Percentiles rank a stretch among this genome's conserved stretches.
Conservation (phyloP, 1,140 invertebrate genomes). For the Atta texana region DNA sequence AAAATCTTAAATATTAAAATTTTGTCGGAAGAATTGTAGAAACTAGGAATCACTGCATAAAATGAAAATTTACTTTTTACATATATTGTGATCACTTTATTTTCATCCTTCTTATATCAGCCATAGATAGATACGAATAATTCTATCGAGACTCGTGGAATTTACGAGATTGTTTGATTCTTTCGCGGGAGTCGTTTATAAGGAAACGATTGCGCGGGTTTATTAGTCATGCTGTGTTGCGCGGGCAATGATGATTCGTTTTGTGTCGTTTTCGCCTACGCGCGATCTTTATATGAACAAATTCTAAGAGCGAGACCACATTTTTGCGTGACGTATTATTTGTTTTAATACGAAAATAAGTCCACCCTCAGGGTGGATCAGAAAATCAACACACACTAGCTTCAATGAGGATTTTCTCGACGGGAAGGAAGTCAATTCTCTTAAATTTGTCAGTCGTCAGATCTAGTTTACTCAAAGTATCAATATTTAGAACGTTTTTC, state of each 20-base stretch:
- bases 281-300: constrained; percentile 41
- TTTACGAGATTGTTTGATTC: constrained; percentile 57
- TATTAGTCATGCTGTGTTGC: constrained; percentile 71
- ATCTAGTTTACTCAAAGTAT: neutral
- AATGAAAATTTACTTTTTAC: neutral
- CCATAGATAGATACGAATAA: neutral
- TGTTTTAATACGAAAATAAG: constrained; percentile 34
- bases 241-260: constrained; percentile 61
- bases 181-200: constrained; percentile 60
- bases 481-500: neutral
- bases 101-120: neutral
- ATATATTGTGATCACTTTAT: neutral
- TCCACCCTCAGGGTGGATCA: neutral
- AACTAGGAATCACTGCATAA: neutral
- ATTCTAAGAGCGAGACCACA: constrained; percentile 13
- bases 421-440: neutral
- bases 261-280: constrained; percentile 60
- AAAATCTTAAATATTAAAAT: neutral
- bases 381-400: neutral
- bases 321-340: constrained; percentile 23
- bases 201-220: constrained; percentile 65
- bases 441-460: neutral
- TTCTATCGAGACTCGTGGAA: neutral
- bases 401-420: neutral
- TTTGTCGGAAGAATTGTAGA: neutral